phyloP scores from a whole-genome alignment of 2,113 vertebrate genomes.

The Piprites chloris region DNA sequence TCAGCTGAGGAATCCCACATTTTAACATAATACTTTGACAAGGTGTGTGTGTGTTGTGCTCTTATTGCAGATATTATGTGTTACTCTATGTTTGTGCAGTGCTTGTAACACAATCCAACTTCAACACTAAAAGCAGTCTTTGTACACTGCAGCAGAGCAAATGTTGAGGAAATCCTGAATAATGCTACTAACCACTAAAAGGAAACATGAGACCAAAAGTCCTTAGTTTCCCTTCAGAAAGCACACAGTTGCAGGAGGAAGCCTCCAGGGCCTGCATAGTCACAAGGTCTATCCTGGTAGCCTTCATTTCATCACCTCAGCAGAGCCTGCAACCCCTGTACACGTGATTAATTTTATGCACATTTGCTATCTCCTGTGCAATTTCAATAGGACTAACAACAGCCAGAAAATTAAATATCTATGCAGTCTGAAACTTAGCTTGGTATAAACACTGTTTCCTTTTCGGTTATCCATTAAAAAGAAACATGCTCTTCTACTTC shows the following conservation, averaged over 20 bases:
- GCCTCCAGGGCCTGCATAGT: background rate
- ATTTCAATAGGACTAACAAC: background rate
- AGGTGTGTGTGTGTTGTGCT: fast-evolving
- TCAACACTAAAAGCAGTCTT: background rate
- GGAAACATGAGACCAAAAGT: background rate
- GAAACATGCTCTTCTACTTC: background rate
- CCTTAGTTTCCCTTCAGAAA: background rate
- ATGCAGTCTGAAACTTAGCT: background rate
- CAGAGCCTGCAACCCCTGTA: background rate
- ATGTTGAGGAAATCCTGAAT: background rate
- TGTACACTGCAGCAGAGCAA: background rate
- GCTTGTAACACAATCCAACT: background rate
- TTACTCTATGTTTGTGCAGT: background rate
- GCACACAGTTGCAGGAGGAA: background rate
- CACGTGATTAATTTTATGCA: background rate
- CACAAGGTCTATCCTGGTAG: background rate
- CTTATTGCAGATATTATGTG: background rate
- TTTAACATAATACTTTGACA: background rate
- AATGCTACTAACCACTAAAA: background rate
- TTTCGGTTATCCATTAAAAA: background rate
- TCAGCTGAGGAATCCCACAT: background rate
- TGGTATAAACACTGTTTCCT: background rate
- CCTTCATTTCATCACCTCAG: background rate
- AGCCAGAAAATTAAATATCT: background rate
- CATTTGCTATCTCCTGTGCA: background rate